Evolutionary conservation across 2,888 invertebrate genomes (phyloP), one percentile per base, ranked within the genome.

Genomic region (Seira musarum): DNA sequence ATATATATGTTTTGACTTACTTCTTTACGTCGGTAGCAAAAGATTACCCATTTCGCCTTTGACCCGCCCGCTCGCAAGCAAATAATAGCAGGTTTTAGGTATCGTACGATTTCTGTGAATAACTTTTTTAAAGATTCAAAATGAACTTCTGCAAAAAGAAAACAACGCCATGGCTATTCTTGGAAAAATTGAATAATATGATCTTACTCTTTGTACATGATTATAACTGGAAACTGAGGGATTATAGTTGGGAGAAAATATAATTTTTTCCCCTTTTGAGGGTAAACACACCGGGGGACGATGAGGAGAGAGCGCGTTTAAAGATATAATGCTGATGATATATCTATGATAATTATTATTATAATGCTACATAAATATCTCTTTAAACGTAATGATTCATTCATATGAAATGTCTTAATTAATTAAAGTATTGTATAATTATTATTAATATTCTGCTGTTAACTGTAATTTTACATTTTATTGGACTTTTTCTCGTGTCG

Each of bases 271-370:
- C n/a, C n/a, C n/a, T n/a, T n/a, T n/a, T n/a, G n/a, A n/a, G n/a
- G n/a, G n/a, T n/a, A n/a, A n/a, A n/a, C n/a, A n/a, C n/a, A n/a
- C n/a, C n/a, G n/a, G n/a, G n/a, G n/a, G n/a, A n/a, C n/a, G n/a
- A n/a, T n/a, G n/a, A 71, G 61, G 63, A 61, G n/a, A 57, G 40
- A 53, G 61, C 40, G 70, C 70, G 70, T 61, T 64, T 69, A 40
- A 40, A 40, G 40, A 40, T 40, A 40, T 40, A 13, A 40, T 69
- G 72, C 40, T 66, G 74, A 66, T 35, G 74, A 74, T 40, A 40
- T 40, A 40, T n/a, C n/a, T 68, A 76, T 76, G 75, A 76, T 76
- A 76, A 76, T 76, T 76, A 76, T 76, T 68, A 76, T 68, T 68
- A 40, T 40, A 40, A 40, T 40, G 13, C 40, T 40, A 76, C 68